Conservation (phyloP, 2,113 vertebrate species). For the Hydrolagus affinis region DNA sequence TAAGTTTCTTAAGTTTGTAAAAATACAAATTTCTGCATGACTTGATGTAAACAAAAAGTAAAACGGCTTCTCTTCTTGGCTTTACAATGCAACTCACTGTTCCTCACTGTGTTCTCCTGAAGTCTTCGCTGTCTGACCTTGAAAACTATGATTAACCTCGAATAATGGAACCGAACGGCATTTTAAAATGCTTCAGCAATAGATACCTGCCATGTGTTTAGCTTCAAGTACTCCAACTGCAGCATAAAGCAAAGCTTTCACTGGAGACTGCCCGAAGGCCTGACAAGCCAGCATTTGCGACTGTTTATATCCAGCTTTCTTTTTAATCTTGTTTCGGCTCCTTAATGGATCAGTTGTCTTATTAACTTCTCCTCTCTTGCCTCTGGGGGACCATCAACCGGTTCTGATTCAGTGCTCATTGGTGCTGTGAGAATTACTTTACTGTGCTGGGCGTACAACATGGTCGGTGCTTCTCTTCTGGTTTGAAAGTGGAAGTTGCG, state of each 20-base stretch:
- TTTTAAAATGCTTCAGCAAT: constrained; percentile 56
- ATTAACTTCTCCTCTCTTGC: neutral
- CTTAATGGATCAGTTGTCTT: constrained; percentile 28
- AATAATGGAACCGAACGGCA: constrained; percentile 16
- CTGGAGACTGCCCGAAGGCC: constrained; percentile 42
- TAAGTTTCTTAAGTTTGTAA: neutral
- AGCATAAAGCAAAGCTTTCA: constrained; percentile 45
- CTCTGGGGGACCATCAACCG: neutral
- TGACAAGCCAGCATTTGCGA: constrained; percentile 38
- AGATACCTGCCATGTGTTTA: constrained; percentile 42
- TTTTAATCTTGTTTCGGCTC: neutral
- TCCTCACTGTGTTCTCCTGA: too few species aligned
- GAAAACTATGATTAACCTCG: neutral
- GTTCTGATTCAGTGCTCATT: constrained; percentile 25
- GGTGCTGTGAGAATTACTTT: constrained; percentile 38
- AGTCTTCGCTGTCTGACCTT: neutral
- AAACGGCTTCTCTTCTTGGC: too few species aligned
- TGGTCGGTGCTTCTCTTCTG: constrained; percentile 5
- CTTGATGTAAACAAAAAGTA: neutral
- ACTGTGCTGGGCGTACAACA: constrained; percentile 32
- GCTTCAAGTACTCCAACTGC: neutral
- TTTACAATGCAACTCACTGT: too few species aligned
- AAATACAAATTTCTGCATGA: neutral
- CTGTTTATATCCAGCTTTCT: constrained; percentile 47
- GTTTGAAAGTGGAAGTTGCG: constrained; percentile 42